phyloP scores from a whole-genome alignment of 1,140 invertebrate genomes.

The Drosophila littoralis region DNA sequence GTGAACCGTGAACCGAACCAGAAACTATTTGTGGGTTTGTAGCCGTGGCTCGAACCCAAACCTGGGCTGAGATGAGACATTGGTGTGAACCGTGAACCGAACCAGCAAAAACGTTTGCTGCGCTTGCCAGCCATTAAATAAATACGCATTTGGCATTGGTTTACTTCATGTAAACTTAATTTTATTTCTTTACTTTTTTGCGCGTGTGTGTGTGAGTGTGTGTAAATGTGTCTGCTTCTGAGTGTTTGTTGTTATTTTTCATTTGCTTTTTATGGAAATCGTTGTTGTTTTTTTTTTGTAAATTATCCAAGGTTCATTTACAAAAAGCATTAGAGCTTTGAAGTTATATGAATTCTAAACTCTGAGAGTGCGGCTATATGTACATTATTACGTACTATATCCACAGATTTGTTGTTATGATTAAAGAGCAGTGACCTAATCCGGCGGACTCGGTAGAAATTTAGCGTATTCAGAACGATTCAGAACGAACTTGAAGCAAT shows the following conservation, averaged over 20 bases:
- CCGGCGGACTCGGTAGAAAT: background rate
- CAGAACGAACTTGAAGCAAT: slow-evolving; percentile 19
- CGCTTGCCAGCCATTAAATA: background rate
- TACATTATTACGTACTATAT: slow-evolving; percentile 29
- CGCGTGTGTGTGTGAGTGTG: background rate
- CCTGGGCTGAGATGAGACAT: too few relatives aligned
- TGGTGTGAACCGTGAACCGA: too few relatives aligned
- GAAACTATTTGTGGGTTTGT: too few relatives aligned
- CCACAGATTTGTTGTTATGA: slow-evolving; percentile 11
- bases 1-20: too few relatives aligned
- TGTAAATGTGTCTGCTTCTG: slow-evolving; percentile 1
- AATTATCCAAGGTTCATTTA: slow-evolving; percentile 28
- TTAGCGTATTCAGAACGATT: slow-evolving; percentile 15
- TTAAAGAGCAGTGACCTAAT: background rate
- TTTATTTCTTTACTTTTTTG: slow-evolving; percentile 36
- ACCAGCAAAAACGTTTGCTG: too few relatives aligned
- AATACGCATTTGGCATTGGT: slow-evolving; percentile 16
- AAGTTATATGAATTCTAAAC: slow-evolving; percentile 16
- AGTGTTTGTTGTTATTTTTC: slow-evolving; percentile 8
- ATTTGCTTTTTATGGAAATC: background rate
- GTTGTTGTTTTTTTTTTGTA: background rate
- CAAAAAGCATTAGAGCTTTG: slow-evolving; percentile 42
- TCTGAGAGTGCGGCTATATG: slow-evolving; percentile 18
- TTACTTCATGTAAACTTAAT: slow-evolving; percentile 34
- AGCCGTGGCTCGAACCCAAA: too few relatives aligned